Evolutionary conservation across 2,888 invertebrate genomes (phyloP), one percentile per base, ranked within the genome.

Genomic region (Nebria brevicollis): DNA sequence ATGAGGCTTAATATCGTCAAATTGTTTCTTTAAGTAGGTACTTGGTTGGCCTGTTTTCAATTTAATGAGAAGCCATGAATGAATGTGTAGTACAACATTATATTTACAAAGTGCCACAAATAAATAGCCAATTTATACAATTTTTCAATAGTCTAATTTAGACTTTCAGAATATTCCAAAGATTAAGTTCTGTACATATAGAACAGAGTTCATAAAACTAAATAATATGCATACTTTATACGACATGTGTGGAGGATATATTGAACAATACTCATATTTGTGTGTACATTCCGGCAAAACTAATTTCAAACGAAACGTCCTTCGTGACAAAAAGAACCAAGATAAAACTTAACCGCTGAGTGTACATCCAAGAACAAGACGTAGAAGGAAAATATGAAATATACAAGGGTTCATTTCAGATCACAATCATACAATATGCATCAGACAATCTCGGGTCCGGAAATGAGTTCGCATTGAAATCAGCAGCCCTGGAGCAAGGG

Each of bases 381-480:
- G 20, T n/a, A 42, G 15, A 13, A 42, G 42, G 15, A 43, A 42
- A 73, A n/a, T 41, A 26, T 75, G 54, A 43, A 25, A 43, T 43
- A 64, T 54, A 11, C 25, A 13, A 5, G 13, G 70, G 70, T 15
- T 70, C 26, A 43, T 64, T 75, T 66, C 65, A 25, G 25, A 73
- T 72, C 64, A 20, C 66, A 66, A 54, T 72, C 85, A 85, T 85
- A 84, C 85, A 85, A 87, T 86, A 87, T 86, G 86, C 86, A 87
- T 85, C 83, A 85, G 85, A 87, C 86, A 87, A 87, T 87, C 86
- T 77, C 72, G 86, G 85, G 83, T 84, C 84, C 84, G 87, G 86
- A 88, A 88, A 88, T 88, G 88, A 88, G 87, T 85, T 85, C 85
- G 86, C 86, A 87, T 88, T 88, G 86, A 88, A 86, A 87, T 87